Base-by-base conservation (phyloP, 2,797 vertebrate genomes). In the Argya squamiceps region DNA sequence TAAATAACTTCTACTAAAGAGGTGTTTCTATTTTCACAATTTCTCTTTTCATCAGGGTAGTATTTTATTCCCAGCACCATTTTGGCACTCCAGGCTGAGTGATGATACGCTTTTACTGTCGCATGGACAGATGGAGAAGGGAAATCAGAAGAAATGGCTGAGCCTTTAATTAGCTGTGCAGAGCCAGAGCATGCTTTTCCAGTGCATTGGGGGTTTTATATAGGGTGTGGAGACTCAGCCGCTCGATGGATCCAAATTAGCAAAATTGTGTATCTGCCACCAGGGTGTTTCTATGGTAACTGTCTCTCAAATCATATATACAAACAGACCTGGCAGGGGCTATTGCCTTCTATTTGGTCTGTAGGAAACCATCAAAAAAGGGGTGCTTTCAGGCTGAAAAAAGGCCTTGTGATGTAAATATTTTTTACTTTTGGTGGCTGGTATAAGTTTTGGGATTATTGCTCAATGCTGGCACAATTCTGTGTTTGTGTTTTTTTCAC, bases 271-370 rank as follows among this genome's bases (percentile, higher is more conserved):
- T 97, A 97, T 98, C 96, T 27, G 92, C 94, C 73, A 80, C 97
- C 96, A 93, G 90, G 88, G 97, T 97, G 98, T 98, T 98, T 98
- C 98, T 98, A 98, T 98, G 97, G 98, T 95, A 98, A 98, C 98
- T 95, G 96, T 97, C 96, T 98, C 97, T 97, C 96, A 92, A 96
- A 94, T 96, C 96, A 63, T 91, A 97, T 97, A 96, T 92, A 97
- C 96, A 98, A 98, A 98, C 97, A 98, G 95, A 97, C 92, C 91
- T 96, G 97, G 96, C 84, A 65, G 92, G 93, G 97, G 92, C 97
- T 90, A 96, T 92, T 71, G 96, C 95, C 93, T 95, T 97, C 96
- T 97, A 93, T 97, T 97, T 97, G 93, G 67, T 92, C 94, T 93
- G 96, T 94, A 97, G 91, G 88, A 98, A 98, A 96, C 92, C 95